A percentile compares a stretch with the other conserved stretches of the same genome.
Conservation (phyloP, 2,888 invertebrate genomes). For the Hyles lineata region DNA sequence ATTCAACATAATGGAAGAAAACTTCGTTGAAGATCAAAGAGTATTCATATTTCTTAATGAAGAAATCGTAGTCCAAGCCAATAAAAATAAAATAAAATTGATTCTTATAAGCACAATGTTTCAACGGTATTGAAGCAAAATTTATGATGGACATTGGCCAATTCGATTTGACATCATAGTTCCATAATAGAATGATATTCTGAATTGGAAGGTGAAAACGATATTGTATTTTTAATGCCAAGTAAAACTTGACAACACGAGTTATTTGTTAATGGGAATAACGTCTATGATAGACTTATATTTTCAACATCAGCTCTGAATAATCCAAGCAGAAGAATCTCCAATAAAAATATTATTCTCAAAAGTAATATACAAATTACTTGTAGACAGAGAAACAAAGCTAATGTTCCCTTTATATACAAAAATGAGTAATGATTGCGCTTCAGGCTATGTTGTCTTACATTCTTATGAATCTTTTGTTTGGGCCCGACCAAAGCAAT, state of each 20-base stretch:
- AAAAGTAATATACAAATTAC: slow-evolving; percentile 55
- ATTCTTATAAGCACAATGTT: neutral
- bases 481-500: slow-evolving; percentile 37
- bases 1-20: neutral
- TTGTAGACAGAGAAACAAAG: slow-evolving; percentile 53
- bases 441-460: slow-evolving; percentile 54
- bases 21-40: neutral
- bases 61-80: neutral
- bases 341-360: slow-evolving; percentile 40
- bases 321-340: neutral
- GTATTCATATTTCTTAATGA: neutral
- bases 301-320: too few species aligned
- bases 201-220: slow-evolving; percentile 6
- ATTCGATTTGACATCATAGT: slow-evolving; percentile 15
- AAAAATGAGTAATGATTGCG: slow-evolving; percentile 61
- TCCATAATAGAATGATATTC: slow-evolving; percentile 21
- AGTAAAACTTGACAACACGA: too few species aligned
- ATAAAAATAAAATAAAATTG: slow-evolving; percentile 4
- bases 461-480: slow-evolving; percentile 47
- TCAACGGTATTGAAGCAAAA: neutral
- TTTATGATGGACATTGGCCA: slow-evolving; percentile 12
- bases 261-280: too few species aligned
- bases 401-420: slow-evolving; percentile 52
- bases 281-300: too few species aligned
- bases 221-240: neutral